Conservation (phyloP, 2,113 vertebrate species). For the Amphilophus citrinellus region DNA sequence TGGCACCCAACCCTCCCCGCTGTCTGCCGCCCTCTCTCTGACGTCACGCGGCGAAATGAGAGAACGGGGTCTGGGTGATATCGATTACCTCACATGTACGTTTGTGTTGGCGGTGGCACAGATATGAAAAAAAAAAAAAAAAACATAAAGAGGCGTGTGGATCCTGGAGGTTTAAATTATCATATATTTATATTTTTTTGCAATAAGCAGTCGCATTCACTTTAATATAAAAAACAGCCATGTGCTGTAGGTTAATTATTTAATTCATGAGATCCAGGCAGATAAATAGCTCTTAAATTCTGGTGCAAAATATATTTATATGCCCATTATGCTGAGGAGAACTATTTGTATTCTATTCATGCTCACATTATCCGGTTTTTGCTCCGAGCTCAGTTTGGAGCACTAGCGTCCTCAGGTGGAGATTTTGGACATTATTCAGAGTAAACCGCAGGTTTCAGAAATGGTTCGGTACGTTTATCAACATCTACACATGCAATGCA, state of each 20-base stretch:
- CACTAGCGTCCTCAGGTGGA: slow-evolving; percentile 69
- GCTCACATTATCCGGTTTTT: neutral
- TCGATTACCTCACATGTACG: slow-evolving; percentile 16
- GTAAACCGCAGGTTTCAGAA: neutral
- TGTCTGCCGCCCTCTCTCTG: slow-evolving; percentile 55
- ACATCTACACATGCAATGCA: neutral
- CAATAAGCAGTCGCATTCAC: neutral
- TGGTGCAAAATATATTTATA: neutral
- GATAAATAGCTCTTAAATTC: neutral
- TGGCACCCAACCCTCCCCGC: slow-evolving; percentile 48
- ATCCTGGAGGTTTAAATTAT: neutral
- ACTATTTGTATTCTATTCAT: slow-evolving; percentile 34
- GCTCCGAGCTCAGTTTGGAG: slow-evolving; percentile 28
- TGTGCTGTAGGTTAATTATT: neutral
- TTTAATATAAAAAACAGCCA: neutral
- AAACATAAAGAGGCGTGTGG: neutral
- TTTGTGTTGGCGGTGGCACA: slow-evolving; percentile 10
- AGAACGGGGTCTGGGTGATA: slow-evolving; percentile 28
- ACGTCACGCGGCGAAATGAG: slow-evolving; percentile 63
- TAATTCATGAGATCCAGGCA: accelerated
- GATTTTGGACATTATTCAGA: neutral
- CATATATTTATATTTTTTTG: too few relatives aligned
- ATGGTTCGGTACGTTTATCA: neutral
- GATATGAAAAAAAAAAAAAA: slow-evolving; percentile 2
- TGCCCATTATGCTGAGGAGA: neutral